Base-by-base conservation (phyloP, 2,888 invertebrate genomes). In the Tetropium fuscum region DNA sequence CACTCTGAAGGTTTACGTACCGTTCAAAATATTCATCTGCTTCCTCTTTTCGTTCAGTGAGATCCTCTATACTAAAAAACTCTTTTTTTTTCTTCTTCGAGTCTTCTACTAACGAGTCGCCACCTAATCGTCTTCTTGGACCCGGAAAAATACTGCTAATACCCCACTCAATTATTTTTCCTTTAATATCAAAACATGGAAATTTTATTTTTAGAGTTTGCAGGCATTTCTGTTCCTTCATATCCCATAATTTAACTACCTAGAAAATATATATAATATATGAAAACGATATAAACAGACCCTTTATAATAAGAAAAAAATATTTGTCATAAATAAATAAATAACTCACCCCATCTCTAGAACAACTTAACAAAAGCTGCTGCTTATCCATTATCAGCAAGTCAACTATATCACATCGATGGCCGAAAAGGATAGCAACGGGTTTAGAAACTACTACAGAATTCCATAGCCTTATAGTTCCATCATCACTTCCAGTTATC, bases 201-300 rank as follows among this genome's bases (percentile, higher is more conserved):
- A 86, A 88, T 58, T 83, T 82, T 10, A 88, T 78, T 58, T 83
- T 82, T 11, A 88, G 71, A 0, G 83, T 85, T 74, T 88, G 87
- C 2, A 87, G 76, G 40, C 87, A 83, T 53, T 81, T 83, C 56
- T 87, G 84, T 60, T 87, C 86, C 62, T 84, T 84, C 30, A 88
- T 72, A 66, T 87, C 85, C 87, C 88, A 88, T 19, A 88, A 80
- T 71, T 87, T 85, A 7, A 88, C 67, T 15, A 82, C 80, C 88
- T 88, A 75, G 5, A 75, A 54, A 20, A 30, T 43, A 27, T 15
- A 45, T 38, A 30, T 32, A 16, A n/a, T 19, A 2, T 13, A 6
- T 44, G 8, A 27, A 20, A 51, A 38, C 34, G 10, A 5, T 10
- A n/a, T 40, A 40, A 6, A n/a, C n/a, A n/a, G n/a, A n/a, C n/a